Base-by-base conservation (phyloP, 2,888 invertebrate genomes). In the Lycaena phlaeas region DNA sequence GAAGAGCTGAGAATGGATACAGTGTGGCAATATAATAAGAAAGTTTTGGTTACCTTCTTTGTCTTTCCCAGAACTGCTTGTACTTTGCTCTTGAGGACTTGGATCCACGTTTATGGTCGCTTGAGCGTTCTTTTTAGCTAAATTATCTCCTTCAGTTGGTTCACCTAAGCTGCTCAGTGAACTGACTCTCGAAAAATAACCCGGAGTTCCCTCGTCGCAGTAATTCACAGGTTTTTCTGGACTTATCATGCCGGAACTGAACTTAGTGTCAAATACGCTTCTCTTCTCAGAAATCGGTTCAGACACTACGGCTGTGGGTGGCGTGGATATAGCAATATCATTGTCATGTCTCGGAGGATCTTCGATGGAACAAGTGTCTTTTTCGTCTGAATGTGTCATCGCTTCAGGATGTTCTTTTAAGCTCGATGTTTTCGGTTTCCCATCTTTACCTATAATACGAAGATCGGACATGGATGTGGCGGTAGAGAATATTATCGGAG, bases 401-500 rank as follows among this genome's bases (percentile, higher is more conserved):
- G 64, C 69, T 55, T 85, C 84, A 0, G 76, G 73, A 36, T 82
- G 70, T 18, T 73, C 75, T 46, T 84, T 84, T 1, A 68, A 64
- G 40, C 65, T 67, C 1, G 70, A 55, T 0, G 67, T 53, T 49
- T 81, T 71, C 7, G 61, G 60, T 40, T 78, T 79, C 1, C 46
- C 58, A n/a, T 81, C 81, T 57, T 78, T 82, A 9, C 85, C 81
- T 36, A 84, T 79, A 5, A 88, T 77, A 10, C 92, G 82, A 22
- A 97, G 82, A 72, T 97, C 96, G 0, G 93, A 94, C 85, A 96
- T 91, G 0, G 95, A 96, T 0, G 95, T 95, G 0, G 96, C 94
- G 4, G 92, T 95, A 0, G 96, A 96, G 67, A 96, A 93, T 53
- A 91, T 91, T 46, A 90, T 87, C 0, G 91, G 91, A 0, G 92